These are phyloP conservation scores for Scatophagus argus DNA, from an alignment of 2,113 vertebrate genomes.

Conservation along the genomic window DNA sequence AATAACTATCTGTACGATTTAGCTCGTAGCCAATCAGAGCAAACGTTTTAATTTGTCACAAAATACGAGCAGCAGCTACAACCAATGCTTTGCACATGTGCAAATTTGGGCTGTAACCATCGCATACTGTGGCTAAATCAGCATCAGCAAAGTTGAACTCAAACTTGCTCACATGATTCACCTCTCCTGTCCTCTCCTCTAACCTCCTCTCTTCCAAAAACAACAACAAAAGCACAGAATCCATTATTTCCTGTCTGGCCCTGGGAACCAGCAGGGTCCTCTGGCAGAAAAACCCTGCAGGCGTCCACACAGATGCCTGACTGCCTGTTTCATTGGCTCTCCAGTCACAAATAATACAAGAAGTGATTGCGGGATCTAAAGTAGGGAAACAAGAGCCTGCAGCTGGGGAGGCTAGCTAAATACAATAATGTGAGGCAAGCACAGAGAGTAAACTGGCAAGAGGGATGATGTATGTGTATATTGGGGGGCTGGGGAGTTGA, in stretches of 20 bases:
- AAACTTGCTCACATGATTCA: too few relatives aligned
- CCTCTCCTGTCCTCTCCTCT: background rate
- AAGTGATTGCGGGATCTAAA: slow-evolving; percentile 51
- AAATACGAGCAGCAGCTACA: too few relatives aligned
- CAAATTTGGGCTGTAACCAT: background rate
- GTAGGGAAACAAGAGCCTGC: slow-evolving; percentile 64
- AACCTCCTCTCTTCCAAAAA: slow-evolving; percentile 37
- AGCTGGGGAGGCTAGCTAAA: slow-evolving; percentile 68
- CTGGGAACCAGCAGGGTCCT: slow-evolving; percentile 55
- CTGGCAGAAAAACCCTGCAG: slow-evolving; percentile 45
- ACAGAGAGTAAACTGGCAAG: slow-evolving; percentile 47
- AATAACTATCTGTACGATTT: too few relatives aligned
- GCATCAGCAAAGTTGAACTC: too few relatives aligned
- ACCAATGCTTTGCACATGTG: too few relatives aligned
- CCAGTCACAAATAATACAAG: slow-evolving; percentile 62
- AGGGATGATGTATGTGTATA: slow-evolving; percentile 43
- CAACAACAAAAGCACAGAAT: slow-evolving; percentile 59
- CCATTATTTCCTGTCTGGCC: slow-evolving; percentile 69
- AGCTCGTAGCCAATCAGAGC: too few relatives aligned
- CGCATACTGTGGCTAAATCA: too few relatives aligned
- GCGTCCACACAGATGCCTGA: slow-evolving; percentile 63
- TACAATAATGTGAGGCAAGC: slow-evolving; percentile 57
- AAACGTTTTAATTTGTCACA: too few relatives aligned
- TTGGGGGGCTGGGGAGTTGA: slow-evolving; percentile 32
- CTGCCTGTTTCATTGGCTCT: slow-evolving; percentile 64